These are phyloP conservation scores for Gryllus bimaculatus DNA, from an alignment of 1,140 invertebrate genomes.

Conservation along the genomic window DNA sequence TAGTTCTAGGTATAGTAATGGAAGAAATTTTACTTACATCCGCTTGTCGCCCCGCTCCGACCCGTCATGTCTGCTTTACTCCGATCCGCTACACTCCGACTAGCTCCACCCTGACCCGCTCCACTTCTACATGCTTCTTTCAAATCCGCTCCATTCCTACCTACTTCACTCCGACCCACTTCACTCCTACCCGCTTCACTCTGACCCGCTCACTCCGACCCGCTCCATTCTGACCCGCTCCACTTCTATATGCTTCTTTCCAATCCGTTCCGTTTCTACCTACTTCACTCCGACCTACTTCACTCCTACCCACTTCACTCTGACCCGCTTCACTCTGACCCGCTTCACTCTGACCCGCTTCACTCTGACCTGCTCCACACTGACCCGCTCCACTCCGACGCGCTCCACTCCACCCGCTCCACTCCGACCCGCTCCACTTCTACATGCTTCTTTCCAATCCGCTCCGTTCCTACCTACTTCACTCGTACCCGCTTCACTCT, in stretches of 20 bases:
- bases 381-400: background rate
- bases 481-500: background rate
- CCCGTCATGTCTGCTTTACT: background rate
- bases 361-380: background rate
- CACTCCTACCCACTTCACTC: background rate
- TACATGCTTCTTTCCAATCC: background rate
- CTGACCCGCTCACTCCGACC: background rate
- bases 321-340: background rate
- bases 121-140: background rate
- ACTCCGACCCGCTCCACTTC: background rate
- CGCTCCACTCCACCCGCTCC: background rate
- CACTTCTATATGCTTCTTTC: background rate
- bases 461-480: background rate
- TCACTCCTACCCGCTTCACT: background rate
- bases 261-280: background rate
- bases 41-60: background rate
- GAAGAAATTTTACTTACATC: too few species aligned
- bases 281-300: background rate
- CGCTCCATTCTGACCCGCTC: background rate
- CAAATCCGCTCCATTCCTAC: background rate
- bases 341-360: background rate
- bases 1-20: too few species aligned
- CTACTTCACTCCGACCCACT: background rate
- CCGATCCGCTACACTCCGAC: background rate
- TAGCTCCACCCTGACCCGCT: background rate